These are phyloP conservation scores for Aplodontia rufa DNA, from an alignment of 2,113 vertebrate species.

Conservation along the genomic window DNA sequence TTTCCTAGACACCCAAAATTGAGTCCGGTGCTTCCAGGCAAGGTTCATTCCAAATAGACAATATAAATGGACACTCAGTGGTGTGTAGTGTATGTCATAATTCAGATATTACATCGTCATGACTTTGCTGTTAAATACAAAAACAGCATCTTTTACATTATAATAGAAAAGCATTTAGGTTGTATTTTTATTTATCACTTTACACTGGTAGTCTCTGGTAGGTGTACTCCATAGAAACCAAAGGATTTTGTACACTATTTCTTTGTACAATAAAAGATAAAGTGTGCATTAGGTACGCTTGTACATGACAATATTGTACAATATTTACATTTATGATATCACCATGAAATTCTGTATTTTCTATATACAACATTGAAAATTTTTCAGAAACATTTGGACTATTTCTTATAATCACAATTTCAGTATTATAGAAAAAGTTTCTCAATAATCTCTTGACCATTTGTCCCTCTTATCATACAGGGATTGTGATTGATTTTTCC, in stretches of 20 bases:
- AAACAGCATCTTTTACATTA: slow-evolving; percentile 92
- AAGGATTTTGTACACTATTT: slow-evolving; percentile 97
- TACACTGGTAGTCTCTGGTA: slow-evolving; percentile 91
- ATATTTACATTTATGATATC: slow-evolving; percentile 98
- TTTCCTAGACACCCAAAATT: slow-evolving; percentile 80
- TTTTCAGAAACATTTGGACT: slow-evolving; percentile 99
- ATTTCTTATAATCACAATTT: slow-evolving; percentile 96
- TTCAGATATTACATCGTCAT: slow-evolving; percentile 87
- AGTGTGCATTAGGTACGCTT: slow-evolving; percentile 99
- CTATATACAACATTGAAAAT: slow-evolving; percentile 99
- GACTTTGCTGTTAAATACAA: slow-evolving; percentile 92
- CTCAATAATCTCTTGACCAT: slow-evolving; percentile 93
- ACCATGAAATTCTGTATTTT: slow-evolving; percentile 97
- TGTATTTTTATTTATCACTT: slow-evolving; percentile 94
- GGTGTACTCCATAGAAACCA: slow-evolving; percentile 98
- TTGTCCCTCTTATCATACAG: slow-evolving; percentile 86
- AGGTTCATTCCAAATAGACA: slow-evolving; percentile 88
- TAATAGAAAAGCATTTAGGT: slow-evolving; percentile 98
- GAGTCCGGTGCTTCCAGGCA: slow-evolving; percentile 85
- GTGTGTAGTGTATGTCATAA: slow-evolving; percentile 85
- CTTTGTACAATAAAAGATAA: slow-evolving; percentile 99
- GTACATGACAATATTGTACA: slow-evolving; percentile 99
- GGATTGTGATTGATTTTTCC: slow-evolving; percentile 90
- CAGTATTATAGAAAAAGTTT: slow-evolving; percentile 95
- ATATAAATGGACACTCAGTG: slow-evolving; percentile 85